phyloP scores from a whole-genome alignment of 2,113 vertebrate genomes.

The Machaerirhynchus nigripectus region DNA sequence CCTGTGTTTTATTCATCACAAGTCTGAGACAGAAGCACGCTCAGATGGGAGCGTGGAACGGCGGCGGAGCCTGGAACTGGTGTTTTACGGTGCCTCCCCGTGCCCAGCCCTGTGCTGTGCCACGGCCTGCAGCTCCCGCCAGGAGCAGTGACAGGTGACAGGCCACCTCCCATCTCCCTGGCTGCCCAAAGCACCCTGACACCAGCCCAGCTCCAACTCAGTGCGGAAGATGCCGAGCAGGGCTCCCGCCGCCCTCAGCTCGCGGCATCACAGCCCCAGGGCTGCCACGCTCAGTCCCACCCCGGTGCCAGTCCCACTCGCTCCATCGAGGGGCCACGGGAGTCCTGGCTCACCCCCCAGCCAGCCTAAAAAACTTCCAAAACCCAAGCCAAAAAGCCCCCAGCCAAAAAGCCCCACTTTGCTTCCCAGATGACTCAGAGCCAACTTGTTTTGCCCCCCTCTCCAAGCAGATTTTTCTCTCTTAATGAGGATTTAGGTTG shows the following conservation, averaged over 20 bases:
- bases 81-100: rapidly evolving
- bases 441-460: rapidly evolving
- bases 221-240: rapidly evolving
- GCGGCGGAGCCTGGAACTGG: rapidly evolving
- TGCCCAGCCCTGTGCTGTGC: neutral
- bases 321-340: rapidly evolving
- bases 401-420: neutral
- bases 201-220: neutral
- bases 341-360: neutral
- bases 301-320: rapidly evolving
- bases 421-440: neutral
- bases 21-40: neutral
- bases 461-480: neutral
- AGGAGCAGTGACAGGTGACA: neutral
- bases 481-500: neutral
- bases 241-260: neutral
- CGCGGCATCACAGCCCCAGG: rapidly evolving
- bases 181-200: rapidly evolving
- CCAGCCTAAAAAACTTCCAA: neutral
- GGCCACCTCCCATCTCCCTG: neutral
- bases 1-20: neutral
- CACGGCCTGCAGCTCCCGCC: neutral
- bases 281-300: neutral
- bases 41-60: rapidly evolving
- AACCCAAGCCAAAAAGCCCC: neutral